These are phyloP conservation scores for Wiebesia pumilae DNA, from an alignment of 1,140 invertebrate species.

Conservation along the genomic window DNA sequence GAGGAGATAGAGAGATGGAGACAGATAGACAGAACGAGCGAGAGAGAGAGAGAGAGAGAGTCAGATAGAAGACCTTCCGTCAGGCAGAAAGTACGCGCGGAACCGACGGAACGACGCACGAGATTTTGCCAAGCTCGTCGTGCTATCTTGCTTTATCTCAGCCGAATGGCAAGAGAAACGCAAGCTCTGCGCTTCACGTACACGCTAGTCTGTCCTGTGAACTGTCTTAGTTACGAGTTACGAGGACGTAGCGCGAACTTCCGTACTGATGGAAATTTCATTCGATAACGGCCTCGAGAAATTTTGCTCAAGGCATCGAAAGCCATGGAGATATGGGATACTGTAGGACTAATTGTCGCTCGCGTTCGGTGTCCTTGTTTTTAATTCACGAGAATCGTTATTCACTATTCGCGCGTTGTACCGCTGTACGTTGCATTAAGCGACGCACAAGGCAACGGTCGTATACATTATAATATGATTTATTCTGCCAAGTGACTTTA, in stretches of 20 bases:
- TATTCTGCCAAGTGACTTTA: no score
- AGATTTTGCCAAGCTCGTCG: neutral
- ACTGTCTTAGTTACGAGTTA: neutral
- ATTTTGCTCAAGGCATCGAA: neutral
- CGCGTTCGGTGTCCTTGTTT: neutral
- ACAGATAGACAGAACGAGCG: neutral
- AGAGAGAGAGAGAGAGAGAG: neutral
- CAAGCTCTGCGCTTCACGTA: neutral
- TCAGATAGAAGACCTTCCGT: neutral
- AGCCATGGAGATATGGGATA: neutral
- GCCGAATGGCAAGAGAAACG: neutral
- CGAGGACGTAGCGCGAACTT: slow-evolving; percentile 32
- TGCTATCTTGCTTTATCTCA: neutral
- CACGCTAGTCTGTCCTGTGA: no score
- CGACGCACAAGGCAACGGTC: neutral
- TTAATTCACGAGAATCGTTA: neutral
- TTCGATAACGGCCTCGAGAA: slow-evolving; percentile 21
- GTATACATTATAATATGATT: no score
- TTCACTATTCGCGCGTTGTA: neutral
- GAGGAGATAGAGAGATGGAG: slow-evolving; percentile 47
- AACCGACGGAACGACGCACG: neutral
- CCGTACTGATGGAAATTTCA: slow-evolving; percentile 46
- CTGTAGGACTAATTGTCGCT: slow-evolving; percentile 12
- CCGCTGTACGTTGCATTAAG: no score
- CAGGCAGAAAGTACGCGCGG: neutral